Base-by-base conservation (phyloP, 1,140 invertebrate genomes). In the Parapsyche elsis region DNA sequence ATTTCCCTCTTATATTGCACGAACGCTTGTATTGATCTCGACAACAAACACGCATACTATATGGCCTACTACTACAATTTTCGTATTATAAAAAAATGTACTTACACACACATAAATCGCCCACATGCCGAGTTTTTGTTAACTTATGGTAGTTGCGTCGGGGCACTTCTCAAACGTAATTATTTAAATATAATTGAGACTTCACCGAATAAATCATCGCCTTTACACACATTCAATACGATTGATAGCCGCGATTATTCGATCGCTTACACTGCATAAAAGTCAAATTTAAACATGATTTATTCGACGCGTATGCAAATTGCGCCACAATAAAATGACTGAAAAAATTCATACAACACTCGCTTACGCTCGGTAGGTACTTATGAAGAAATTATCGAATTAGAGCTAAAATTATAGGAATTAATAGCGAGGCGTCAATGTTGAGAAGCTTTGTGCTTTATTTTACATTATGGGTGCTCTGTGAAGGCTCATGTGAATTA, bases 1-100 rank as follows among this genome's bases (percentile, higher is more conserved):
- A 71, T 71, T 71, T 71, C 70, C 70, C 70, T 71, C 70, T 71
- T 71, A 71, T 71, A 24, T 71, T 71, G 26, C 38, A 38, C 38
- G 64, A 23, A 16, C 19, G n/a, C 23, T 23, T 21, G 64, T 16
- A 67, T 67, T 16, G 12, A 67, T 23, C 16, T 24, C 64, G 64
- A 53, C 16, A 53, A 53, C 49, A 53, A 14, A 53, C 12, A 38
- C 4, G 38, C 30, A n/a, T n/a, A 45, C 26, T 19, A 67, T 53
- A 53, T 14, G n/a, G 10, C 9, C 21, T 67, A 23, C 21, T 67
- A 67, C 19, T 4, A 10, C 10, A 4, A 67, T 67, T 16, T 24
- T 19, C 10, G 10, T 53, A 10, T 16, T 5, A 53, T 67, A 67
- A 24, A 67, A 67, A 5, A 67, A 16, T 61, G 21, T 12, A 30